Conservation (phyloP, 2,888 invertebrate species). For the Diarsia mendica region DNA sequence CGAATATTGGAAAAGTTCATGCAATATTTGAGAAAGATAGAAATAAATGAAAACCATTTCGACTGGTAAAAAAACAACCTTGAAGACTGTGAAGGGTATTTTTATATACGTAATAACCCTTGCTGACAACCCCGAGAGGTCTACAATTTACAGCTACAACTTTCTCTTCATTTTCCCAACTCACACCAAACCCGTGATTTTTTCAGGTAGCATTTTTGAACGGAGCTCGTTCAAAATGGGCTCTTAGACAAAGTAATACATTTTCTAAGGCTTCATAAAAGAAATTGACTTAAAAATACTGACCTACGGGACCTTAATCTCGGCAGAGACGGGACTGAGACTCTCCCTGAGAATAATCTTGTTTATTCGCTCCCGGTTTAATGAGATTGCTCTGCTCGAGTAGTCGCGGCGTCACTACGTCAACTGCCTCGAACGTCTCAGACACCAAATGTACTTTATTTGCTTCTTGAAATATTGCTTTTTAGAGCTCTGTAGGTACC, state of each 20-base stretch:
- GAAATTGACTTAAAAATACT: slow-evolving; percentile 72
- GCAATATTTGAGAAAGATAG: slow-evolving; percentile 34
- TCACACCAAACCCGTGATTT: slow-evolving; percentile 46
- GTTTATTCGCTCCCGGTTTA: slow-evolving; percentile 74
- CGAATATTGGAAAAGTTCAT: slow-evolving; percentile 44
- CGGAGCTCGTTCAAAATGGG: slow-evolving; percentile 60
- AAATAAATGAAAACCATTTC: slow-evolving; percentile 42
- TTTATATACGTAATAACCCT: slow-evolving; percentile 46
- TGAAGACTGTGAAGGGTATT: slow-evolving; percentile 27
- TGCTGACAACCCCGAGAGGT: slow-evolving; percentile 46
- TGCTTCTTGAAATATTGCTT: slow-evolving; percentile 52
- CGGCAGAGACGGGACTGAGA: slow-evolving; percentile 63
- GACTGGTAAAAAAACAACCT: slow-evolving; percentile 17
- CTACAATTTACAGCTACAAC: slow-evolving; percentile 56
- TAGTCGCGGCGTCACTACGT: slow-evolving; percentile 58
- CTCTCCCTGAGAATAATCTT: slow-evolving; percentile 72
- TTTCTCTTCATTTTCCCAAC: slow-evolving; percentile 54
- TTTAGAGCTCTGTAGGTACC: slow-evolving; percentile 15
- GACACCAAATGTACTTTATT: slow-evolving; percentile 56
- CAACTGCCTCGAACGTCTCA: slow-evolving; percentile 46
- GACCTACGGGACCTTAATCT: slow-evolving; percentile 70
- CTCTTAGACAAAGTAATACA: slow-evolving; percentile 62
- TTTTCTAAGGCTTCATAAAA: slow-evolving; percentile 65
- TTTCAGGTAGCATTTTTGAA: slow-evolving; percentile 57
- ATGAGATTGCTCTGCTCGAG: slow-evolving; percentile 72